phyloP scores from a whole-genome alignment of 2,113 vertebrate species.

The Rhinopomastus cyanomelas region DNA sequence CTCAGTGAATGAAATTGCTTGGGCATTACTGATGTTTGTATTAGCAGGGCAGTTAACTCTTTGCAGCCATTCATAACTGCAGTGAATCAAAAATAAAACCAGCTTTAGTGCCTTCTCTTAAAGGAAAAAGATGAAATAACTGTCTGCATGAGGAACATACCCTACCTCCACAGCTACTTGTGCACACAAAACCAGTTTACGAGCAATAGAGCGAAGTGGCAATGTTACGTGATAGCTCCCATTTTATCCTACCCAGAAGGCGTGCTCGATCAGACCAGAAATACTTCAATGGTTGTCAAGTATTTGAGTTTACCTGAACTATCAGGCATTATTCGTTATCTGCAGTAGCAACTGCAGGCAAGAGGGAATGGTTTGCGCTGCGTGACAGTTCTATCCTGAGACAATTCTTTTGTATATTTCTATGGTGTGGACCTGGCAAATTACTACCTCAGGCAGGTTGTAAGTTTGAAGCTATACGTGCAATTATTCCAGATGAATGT shows the following conservation, averaged over 20 bases:
- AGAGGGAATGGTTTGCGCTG: not conserved
- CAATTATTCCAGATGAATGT: constrained; percentile 43
- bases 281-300: not conserved
- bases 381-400: not conserved
- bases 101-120: constrained; percentile 2
- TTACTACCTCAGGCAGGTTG: constrained; percentile 20
- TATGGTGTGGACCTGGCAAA: constrained; percentile 2
- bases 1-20: not conserved
- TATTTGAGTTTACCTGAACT: not conserved
- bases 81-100: constrained; percentile 38
- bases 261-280: not conserved
- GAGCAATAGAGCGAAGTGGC: constrained; percentile 24
- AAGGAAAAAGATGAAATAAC: constrained; percentile 48
- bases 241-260: not conserved
- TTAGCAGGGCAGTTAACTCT: not conserved
- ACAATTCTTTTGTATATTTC: not conserved
- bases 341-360: not conserved
- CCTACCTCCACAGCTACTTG: not conserved
- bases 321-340: not conserved
- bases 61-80: constrained; percentile 10
- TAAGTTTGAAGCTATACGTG: constrained; percentile 36
- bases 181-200: constrained; percentile 32
- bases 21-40: not conserved
- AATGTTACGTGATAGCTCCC: not conserved
- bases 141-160: constrained; percentile 1